Conservation (phyloP, 2,888 invertebrate species). For the Hesperia comma region DNA sequence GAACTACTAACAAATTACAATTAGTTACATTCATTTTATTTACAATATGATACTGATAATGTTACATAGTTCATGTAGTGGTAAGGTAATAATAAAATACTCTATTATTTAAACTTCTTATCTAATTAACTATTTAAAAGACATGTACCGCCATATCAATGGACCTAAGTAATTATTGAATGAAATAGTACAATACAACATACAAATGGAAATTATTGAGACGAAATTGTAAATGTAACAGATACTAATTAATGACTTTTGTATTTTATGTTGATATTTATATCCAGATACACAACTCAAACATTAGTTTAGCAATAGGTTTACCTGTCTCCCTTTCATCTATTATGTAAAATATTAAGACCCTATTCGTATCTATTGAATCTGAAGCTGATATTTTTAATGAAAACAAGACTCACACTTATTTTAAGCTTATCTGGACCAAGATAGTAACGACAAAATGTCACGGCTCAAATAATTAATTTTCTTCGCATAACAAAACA, state of each 20-base stretch:
- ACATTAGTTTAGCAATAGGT: too few relatives aligned
- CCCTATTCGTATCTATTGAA: too few relatives aligned
- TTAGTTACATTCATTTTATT: constrained; percentile 51
- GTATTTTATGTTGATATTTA: too few relatives aligned
- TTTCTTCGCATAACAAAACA: neutral
- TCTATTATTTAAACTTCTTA: constrained; percentile 46
- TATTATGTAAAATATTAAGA: too few relatives aligned
- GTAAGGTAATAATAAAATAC: constrained; percentile 49
- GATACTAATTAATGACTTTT: too few relatives aligned
- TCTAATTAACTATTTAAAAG: constrained; percentile 38
- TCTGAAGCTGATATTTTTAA: too few relatives aligned
- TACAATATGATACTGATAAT: constrained; percentile 67
- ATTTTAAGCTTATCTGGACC: too few relatives aligned
- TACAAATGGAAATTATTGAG: neutral
- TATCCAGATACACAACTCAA: too few relatives aligned
- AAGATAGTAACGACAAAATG: too few relatives aligned
- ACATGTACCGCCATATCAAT: constrained; percentile 23
- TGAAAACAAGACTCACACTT: too few relatives aligned
- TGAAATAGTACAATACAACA: neutral
- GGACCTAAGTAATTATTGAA: neutral
- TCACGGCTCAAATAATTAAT: too few relatives aligned
- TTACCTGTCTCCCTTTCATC: too few relatives aligned
- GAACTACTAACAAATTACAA: constrained; percentile 43
- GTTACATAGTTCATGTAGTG: constrained; percentile 46
- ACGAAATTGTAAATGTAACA: neutral